Conservation (phyloP, 1,140 invertebrate species). For the Ceratoteleas bidentatus region DNA sequence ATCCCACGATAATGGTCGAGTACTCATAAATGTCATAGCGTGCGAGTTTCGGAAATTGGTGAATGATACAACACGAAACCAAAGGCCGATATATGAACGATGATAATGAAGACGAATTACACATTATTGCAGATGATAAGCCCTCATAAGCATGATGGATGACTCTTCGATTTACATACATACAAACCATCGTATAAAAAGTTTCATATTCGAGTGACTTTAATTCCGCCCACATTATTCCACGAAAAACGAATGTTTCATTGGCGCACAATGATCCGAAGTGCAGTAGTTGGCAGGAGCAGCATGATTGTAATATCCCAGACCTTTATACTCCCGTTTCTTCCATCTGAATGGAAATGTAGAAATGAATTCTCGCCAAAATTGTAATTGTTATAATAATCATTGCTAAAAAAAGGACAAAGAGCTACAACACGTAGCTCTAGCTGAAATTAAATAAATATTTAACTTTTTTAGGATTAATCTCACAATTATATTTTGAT, state of each 20-base stretch:
- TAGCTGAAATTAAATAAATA: too few species aligned
- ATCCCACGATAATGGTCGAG: not conserved
- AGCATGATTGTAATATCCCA: too few species aligned
- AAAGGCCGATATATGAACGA: conserved; percentile 9
- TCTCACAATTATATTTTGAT: too few species aligned
- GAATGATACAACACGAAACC: conserved; percentile 20
- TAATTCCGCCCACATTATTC: not conserved
- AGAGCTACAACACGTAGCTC: too few species aligned
- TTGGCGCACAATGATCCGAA: not conserved
- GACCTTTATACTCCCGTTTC: too few species aligned
- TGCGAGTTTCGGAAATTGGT: conserved; percentile 12
- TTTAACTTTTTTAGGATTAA: too few species aligned
- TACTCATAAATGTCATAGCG: conserved; percentile 3
- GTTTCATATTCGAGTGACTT: too few species aligned
- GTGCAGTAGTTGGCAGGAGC: too few species aligned
- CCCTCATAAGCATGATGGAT: conserved; percentile 8
- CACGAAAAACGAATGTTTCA: not conserved
- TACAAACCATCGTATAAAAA: not conserved
- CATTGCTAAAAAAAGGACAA: too few species aligned
- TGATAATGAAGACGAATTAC: conserved; percentile 20
- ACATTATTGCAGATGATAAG: conserved; percentile 3
- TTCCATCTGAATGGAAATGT: too few species aligned
- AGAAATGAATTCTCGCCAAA: too few species aligned
- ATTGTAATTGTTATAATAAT: too few species aligned
- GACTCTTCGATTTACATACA: not conserved